Base-by-base conservation (phyloP, 37 sponge, comb jelly and placozoan genomes). In the Halichondria panicea region DNA sequence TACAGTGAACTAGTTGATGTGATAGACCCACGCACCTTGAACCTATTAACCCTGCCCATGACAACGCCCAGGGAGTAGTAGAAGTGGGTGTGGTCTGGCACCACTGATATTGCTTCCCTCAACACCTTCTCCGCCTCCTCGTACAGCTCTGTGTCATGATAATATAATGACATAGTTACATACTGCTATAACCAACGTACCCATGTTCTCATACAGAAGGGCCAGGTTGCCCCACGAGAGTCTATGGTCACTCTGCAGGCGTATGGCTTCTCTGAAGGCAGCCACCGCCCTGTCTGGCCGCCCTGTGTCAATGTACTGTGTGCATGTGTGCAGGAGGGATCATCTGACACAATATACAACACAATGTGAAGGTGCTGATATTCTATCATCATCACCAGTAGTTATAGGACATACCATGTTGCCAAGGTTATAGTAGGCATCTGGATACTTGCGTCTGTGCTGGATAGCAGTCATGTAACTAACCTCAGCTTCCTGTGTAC, bases 391-490 rank as follows among this genome's bases (percentile, higher is more conserved):
- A n/a, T n/a, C n/a, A 24, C 25, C 42, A 11, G 25, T 31, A 21
- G 40, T 24, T 4, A 35, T 2, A 22, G 1, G 6, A 32, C 83
- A 63, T 58, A 93, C 83, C 68, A 93, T 59, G 58, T 89, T 93
- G 36, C 90, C 94, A 5, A 93, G 72, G 61, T 93, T 93, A 77
- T 89, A 90, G 56, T 79, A 81, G 1, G 94, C 90, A 62, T 93
- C 84, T 15, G 88, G 88, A 71, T 93, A 89, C 34, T 78, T 86
- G 27, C 65, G 82, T 19, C 86, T 30, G 41, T 85, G 84, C 25
- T 68, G 39, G 6, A 93, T 71, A 25, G 94, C 94, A 22, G 77
- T 82, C 11, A 57, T 80, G 58, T 93, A 93, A 33, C 80, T 75
- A 24, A 60, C 38, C 39, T 88, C 87, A 41, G 90, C 87, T 48